These are phyloP conservation scores for Xylota segnis DNA, from an alignment of 2,888 invertebrate genomes.

Conservation along the genomic window DNA sequence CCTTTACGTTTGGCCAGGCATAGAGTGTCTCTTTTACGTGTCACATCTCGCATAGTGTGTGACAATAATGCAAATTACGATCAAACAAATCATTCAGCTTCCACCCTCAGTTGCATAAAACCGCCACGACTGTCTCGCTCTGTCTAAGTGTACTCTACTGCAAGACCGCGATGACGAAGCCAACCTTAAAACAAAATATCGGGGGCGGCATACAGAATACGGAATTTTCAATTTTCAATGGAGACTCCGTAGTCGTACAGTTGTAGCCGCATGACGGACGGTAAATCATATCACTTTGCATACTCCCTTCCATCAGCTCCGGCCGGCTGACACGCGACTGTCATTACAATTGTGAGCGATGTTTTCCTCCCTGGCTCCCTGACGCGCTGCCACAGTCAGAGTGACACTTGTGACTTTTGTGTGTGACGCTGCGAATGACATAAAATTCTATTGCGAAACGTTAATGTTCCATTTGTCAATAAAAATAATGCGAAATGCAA, in stretches of 20 bases:
- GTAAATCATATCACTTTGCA: constrained; percentile 70
- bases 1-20: constrained; percentile 57
- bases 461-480: constrained; percentile 71
- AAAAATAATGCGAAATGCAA: constrained; percentile 70
- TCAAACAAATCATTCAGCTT: constrained; percentile 68
- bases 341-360: constrained; percentile 64
- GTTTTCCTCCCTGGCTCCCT: constrained; percentile 23
- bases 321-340: constrained; percentile 64
- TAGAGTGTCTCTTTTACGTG: constrained; percentile 46
- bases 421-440: constrained; percentile 26
- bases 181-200: constrained; percentile 2
- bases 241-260: constrained; percentile 16
- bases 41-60: constrained; percentile 59
- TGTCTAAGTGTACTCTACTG: background rate
- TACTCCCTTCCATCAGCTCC: constrained; percentile 41
- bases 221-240: constrained; percentile 24
- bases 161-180: constrained; percentile 43
- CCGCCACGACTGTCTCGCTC: background rate
- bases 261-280: constrained; percentile 30
- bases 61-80: constrained; percentile 72
- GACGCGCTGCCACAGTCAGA: constrained; percentile 34
- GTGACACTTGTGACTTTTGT: constrained; percentile 66
- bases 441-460: constrained; percentile 40
- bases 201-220: constrained; percentile 62
- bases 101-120: constrained; percentile 51